Percentiles rank a stretch among this genome's conserved stretches.
These are phyloP conservation scores for Apodemia duryi DNA, from an alignment of 2,888 invertebrate species.

Conservation along the genomic window DNA sequence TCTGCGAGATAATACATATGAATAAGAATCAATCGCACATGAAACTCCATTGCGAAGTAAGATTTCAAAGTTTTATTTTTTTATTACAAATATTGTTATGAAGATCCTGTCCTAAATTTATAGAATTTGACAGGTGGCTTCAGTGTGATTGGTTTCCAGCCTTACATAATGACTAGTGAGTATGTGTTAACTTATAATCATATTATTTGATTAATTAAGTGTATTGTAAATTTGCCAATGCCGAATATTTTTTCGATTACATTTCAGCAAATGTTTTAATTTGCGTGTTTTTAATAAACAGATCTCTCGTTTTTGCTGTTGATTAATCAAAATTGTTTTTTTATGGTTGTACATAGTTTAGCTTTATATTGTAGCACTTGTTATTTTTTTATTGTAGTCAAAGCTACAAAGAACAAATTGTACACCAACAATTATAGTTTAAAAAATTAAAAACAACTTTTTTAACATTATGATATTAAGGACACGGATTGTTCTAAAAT, in stretches of 20 bases:
- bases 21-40: slow-evolving; percentile 3
- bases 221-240: too few relatives aligned
- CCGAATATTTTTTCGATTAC: too few relatives aligned
- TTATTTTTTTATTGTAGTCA: slow-evolving; percentile 2
- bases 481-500: not conserved
- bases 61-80: slow-evolving; percentile 4
- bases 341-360: slow-evolving; percentile 8
- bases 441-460: not conserved
- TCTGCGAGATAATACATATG: not conserved
- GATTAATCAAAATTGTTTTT: slow-evolving; percentile 6
- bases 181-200: too few relatives aligned
- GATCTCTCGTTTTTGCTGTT: slow-evolving; percentile 10
- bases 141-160: too few relatives aligned
- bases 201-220: too few relatives aligned
- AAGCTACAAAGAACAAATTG: slow-evolving; percentile 1
- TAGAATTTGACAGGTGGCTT: too few relatives aligned
- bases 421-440: not conserved
- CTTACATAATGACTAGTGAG: too few relatives aligned
- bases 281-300: not conserved
- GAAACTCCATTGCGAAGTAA: not conserved
- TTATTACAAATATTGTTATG: slow-evolving; percentile 5
- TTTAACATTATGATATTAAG: not conserved
- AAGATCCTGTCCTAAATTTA: not conserved
- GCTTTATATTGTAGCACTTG: slow-evolving; percentile 5
- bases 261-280: too few relatives aligned